These are phyloP conservation scores for Henicopernis longicauda DNA, from an alignment of 2,113 vertebrate genomes.

Conservation along the genomic window DNA sequence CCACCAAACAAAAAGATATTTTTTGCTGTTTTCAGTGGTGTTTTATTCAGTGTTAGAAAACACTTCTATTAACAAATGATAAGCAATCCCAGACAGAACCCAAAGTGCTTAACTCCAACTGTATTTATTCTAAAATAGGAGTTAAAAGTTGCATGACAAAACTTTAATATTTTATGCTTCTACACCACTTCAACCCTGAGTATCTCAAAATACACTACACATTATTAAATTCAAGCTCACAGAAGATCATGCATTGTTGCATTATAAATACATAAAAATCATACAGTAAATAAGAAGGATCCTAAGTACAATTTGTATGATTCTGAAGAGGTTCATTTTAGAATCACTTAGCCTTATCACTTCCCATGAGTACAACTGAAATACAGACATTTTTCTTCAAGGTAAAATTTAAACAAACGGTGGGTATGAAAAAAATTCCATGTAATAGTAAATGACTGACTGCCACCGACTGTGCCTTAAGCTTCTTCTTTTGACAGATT, in stretches of 20 bases:
- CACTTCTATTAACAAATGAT: background rate
- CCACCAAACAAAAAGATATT: background rate
- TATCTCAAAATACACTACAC: background rate
- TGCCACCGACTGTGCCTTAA: too few relatives aligned
- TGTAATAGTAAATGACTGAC: too few relatives aligned
- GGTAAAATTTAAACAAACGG: background rate
- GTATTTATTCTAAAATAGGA: background rate
- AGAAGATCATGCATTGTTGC: background rate
- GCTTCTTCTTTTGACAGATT: too few relatives aligned
- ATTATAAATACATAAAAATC: background rate
- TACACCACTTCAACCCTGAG: background rate
- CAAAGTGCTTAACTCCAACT: background rate
- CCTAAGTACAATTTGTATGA: background rate
- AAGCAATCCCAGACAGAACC: background rate
- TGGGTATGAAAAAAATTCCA: background rate
- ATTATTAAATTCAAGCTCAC: background rate
- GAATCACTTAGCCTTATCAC: background rate
- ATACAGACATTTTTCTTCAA: background rate
- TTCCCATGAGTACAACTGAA: background rate
- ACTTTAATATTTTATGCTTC: background rate
- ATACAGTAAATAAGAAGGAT: background rate
- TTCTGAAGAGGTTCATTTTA: background rate
- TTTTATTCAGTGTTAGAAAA: background rate
- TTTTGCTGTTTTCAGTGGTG: background rate
- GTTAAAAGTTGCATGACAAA: background rate